Evolutionary conservation across 2,888 invertebrate species (phyloP).

Genomic region (Catotricha subobsoleta): DNA sequence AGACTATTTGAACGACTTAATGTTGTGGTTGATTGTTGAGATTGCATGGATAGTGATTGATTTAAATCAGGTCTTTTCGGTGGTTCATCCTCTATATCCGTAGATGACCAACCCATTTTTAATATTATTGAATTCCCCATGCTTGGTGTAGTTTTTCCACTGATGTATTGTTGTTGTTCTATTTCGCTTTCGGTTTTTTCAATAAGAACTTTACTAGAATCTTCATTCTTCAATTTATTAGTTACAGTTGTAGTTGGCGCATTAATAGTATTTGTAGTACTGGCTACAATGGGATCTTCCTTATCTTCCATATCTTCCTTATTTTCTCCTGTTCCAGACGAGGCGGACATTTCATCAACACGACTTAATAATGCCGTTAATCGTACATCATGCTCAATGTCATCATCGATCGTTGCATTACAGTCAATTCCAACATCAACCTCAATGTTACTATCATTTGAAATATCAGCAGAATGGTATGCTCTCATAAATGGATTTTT

Average conservation of each 20-base stretch:
- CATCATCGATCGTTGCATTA: conserved; percentile 9
- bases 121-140: conserved; percentile 48
- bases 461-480: neutral
- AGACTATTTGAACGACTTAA: conserved; percentile 23
- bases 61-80: neutral
- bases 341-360: neutral
- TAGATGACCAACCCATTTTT: conserved; percentile 46
- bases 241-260: neutral
- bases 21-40: neutral
- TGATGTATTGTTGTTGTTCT: neutral
- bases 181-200: conserved; percentile 17
- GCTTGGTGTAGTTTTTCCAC: no score
- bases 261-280: neutral
- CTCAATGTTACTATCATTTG: neutral
- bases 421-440: conserved; percentile 3
- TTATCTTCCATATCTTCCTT: neutral
- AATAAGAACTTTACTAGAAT: conserved; percentile 25
- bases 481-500: neutral
- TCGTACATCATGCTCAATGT: conserved; percentile 21
- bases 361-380: conserved; percentile 20
- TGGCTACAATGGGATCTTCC: neutral
- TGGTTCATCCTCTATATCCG: conserved; percentile 31
- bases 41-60: neutral
- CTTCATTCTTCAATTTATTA: conserved; percentile 17
- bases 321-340: no score